Evolutionary conservation across 1,140 invertebrate species (phyloP), one percentile per base, ranked within the genome.

Genomic region (Idris sp.): DNA sequence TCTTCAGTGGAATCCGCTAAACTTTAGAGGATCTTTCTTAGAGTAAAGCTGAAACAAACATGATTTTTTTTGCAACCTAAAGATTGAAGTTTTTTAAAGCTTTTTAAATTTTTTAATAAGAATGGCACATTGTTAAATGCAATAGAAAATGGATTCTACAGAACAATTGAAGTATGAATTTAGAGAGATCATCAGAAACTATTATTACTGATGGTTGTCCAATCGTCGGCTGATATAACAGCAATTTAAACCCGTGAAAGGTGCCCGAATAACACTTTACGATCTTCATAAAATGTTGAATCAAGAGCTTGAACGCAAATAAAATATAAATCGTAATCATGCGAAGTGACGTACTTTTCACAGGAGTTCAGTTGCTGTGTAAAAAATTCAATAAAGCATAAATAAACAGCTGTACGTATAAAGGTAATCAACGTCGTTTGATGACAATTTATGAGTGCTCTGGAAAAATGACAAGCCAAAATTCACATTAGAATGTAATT

Each of bases 211-310:
- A n/a, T n/a, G n/a, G n/a, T n/a, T n/a, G n/a, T n/a, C 43, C 38
- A 68, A 44, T 51, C 64, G 53, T 69, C 65, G 68, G 16, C 22
- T 72, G 67, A 71, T 71, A 56, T 61, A 62, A 71, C 54, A 46
- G 54, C 25, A 61, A 53, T 22, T 53, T 53, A 41, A 56, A 58
- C n/a, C n/a, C 43, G 58, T 72, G 68, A 64, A 72, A 64, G 68
- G 68, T 72, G 49, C 22, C 68, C 58, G 58, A 64, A 72, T 72
- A 72, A 72, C 36, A 58, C 51, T 73, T 73, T 73, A 73, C 59
- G 69, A 61, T 46, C 35, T 65, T 59, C 69, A 61, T 73, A 73
- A 73, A 73, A 59, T 59, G 35, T 51, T 59, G 69, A 73, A 59
- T 73, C 69, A 73, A 73, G 69, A 73, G 65, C 65, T 53, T 53